These are phyloP conservation scores for Callyntrura sp. DNA, from an alignment of 2,888 invertebrate species.

Conservation along the genomic window DNA sequence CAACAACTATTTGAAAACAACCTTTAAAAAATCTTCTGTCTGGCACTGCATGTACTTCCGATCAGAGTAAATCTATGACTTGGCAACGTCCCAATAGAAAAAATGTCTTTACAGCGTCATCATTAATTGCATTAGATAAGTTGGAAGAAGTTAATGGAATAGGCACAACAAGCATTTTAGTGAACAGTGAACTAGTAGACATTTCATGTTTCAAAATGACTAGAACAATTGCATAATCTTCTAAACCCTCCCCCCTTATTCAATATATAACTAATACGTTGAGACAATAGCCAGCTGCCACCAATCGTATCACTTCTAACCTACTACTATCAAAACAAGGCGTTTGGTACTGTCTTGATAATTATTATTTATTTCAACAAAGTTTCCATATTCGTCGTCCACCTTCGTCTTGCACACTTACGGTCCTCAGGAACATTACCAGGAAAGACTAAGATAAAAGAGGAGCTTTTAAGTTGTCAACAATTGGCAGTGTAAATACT, in stretches of 20 bases:
- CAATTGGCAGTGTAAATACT: not conserved
- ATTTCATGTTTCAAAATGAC: too few relatives aligned
- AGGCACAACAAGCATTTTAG: slow-evolving; percentile 37
- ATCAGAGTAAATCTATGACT: not conserved
- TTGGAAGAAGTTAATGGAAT: not conserved
- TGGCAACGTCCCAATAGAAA: not conserved
- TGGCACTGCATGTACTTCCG: not conserved
- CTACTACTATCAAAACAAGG: not conserved
- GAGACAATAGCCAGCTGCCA: not conserved
- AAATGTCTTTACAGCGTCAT: slow-evolving; percentile 16
- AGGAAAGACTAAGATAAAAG: not conserved
- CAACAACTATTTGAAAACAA: not conserved
- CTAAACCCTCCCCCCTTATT: too few relatives aligned
- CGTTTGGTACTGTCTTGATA: not conserved
- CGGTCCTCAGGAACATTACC: not conserved
- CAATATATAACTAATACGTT: not conserved
- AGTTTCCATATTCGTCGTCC: not conserved
- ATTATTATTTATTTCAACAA: not conserved
- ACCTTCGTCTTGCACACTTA: not conserved
- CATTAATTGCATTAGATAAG: slow-evolving; percentile 20
- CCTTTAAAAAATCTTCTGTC: not conserved
- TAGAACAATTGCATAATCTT: too few relatives aligned
- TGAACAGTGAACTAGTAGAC: too few relatives aligned
- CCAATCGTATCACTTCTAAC: not conserved
- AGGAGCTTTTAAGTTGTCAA: not conserved